Conservation (phyloP, 1,140 invertebrate genomes). For the Achroia grisella region DNA sequence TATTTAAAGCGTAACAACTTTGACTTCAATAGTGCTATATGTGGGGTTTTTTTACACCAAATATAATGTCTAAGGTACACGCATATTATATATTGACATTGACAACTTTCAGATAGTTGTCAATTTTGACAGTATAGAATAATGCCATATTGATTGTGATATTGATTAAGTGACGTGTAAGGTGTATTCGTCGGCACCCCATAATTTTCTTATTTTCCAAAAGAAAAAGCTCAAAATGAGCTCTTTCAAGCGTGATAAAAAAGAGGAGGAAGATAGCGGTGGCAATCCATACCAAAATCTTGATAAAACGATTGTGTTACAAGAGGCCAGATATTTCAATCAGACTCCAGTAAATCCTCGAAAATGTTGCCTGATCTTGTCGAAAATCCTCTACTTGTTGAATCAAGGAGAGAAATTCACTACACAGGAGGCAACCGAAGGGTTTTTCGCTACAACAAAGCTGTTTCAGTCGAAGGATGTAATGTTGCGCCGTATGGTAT, state of each 20-base stretch:
- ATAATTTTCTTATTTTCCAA: constrained; percentile 44
- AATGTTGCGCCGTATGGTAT: constrained; percentile 94
- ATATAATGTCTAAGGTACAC: no score
- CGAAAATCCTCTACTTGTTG: constrained; percentile 96
- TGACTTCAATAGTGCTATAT: background rate
- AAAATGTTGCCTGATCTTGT: constrained; percentile 97
- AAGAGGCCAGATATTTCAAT: constrained; percentile 98
- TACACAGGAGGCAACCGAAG: constrained; percentile 96
- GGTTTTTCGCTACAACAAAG: constrained; percentile 99
- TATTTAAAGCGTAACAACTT: no score
- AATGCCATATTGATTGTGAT: constrained; percentile 7
- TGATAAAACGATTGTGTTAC: constrained; percentile 96
- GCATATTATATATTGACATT: no score
- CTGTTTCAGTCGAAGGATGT: constrained; percentile 98
- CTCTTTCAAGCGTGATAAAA: constrained; percentile 61
- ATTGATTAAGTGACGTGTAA: constrained; percentile 40
- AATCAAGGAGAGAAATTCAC: constrained; percentile 96
- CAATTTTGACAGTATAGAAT: constrained; percentile 3
- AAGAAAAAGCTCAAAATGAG: constrained; percentile 64
- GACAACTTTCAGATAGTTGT: no score
- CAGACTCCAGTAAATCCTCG: constrained; percentile 97
- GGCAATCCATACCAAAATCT: constrained; percentile 94
- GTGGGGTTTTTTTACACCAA: background rate
- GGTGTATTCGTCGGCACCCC: constrained; percentile 57
- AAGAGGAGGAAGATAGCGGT: constrained; percentile 74